Percentiles rank a stretch among this genome's conserved stretches.
These are phyloP conservation scores for Alviniconcha strummeri DNA, from an alignment of 2,888 invertebrate genomes.

Conservation along the genomic window DNA sequence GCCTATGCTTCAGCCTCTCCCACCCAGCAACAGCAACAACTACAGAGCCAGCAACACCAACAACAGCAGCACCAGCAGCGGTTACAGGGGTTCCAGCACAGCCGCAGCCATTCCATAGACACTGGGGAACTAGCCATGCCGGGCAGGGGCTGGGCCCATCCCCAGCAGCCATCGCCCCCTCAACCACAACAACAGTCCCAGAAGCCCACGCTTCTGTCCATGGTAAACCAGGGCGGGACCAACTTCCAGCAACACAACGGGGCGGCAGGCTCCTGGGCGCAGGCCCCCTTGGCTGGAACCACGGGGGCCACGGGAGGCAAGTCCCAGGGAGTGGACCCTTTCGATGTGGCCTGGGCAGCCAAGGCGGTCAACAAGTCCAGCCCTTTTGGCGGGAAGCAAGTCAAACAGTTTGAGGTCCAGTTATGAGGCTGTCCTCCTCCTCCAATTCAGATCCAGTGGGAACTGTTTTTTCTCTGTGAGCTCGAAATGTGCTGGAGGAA, in stretches of 20 bases:
- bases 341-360: slow-evolving; percentile 89
- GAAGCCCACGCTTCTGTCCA: slow-evolving; percentile 62
- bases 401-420: slow-evolving; percentile 54
- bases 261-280: slow-evolving; percentile 27
- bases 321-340: slow-evolving; percentile 79
- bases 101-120: slow-evolving; percentile 70
- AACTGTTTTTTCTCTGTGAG: no score
- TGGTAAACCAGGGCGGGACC: slow-evolving; percentile 75
- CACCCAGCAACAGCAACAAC: slow-evolving; percentile 29
- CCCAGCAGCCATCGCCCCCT: neutral
- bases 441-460: no score
- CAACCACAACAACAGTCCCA: slow-evolving; percentile 43
- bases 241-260: slow-evolving; percentile 57
- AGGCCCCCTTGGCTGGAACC: slow-evolving; percentile 74
- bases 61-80: neutral
- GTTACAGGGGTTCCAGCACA: slow-evolving; percentile 46
- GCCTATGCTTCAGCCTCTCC: slow-evolving; percentile 32
- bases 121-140: slow-evolving; percentile 55
- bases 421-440: slow-evolving; percentile 33
- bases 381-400: slow-evolving; percentile 42
- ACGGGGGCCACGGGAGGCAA: slow-evolving; percentile 34
- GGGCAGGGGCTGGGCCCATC: slow-evolving; percentile 41
- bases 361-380: slow-evolving; percentile 76
- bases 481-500: no score
- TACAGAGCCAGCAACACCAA: neutral